Evolutionary conservation across 2,888 invertebrate species (phyloP), one percentile per base, ranked within the genome.

Genomic region (Drosophila kambysellisi): DNA sequence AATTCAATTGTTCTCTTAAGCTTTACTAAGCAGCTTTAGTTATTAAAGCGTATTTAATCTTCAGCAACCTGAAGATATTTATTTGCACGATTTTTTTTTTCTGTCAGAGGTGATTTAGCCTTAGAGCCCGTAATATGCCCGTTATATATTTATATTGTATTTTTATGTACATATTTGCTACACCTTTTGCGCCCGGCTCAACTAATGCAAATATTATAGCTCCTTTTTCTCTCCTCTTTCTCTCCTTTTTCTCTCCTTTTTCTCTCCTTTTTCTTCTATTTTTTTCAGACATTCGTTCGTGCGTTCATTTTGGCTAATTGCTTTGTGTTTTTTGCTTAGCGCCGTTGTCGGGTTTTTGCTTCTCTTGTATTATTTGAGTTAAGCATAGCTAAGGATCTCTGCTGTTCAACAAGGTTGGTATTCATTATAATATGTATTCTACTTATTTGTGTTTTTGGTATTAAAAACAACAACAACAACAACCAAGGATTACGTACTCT

Each of bases 131-230:
- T 39, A 11, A 5, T 37, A 17, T 56, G n/a, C 37, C 37, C 35
- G n/a, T 33, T 50, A 61, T 82, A 60, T 71, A 67, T 71, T 71
- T 70, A 67, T 66, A 73, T 75, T 81, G 69, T 80, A 70, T 71
- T 73, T 88, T 68, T 72, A 64, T 69, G 65, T 88, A 81, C 58
- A 77, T 71, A 64, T 76, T 72, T 79, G 66, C 41, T 65, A 81
- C 78, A 73, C 82, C 78, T 69, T 81, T 66, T 64, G 41, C 37
- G 29, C 51, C 52, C 50, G 50, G 37, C 53, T 57, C 60, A 54
- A 74, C 81, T 90, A 90, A 90, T 89, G 89, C 89, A 86, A 87
- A 90, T 89, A 89, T 81, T 81, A 78, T 51, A 78, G 66, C 64
- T 84, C 61, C 76, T 74, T 61, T 68, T 82, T 70, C 82, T 54